Conservation (phyloP, 1,140 invertebrate genomes). For the Hesperophylax magnus region DNA sequence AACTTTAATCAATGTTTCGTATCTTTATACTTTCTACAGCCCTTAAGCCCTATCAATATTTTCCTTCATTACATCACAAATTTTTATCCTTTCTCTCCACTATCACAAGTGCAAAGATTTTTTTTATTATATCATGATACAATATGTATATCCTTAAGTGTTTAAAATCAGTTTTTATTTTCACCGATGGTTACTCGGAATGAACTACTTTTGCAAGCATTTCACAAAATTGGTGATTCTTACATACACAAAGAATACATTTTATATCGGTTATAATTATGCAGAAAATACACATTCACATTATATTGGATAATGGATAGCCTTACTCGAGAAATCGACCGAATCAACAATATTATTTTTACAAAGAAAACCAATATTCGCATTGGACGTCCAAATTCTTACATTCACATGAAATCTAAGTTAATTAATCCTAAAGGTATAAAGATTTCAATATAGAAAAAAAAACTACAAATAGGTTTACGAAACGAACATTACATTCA, state of each 20-base stretch:
- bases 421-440: constrained; percentile 50
- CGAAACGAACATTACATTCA: constrained; percentile 55
- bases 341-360: constrained; percentile 4
- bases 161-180: too few relatives aligned
- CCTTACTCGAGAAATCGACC: constrained; percentile 10
- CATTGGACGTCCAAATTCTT: constrained; percentile 9
- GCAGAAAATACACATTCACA: background rate
- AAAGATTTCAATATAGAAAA: constrained; percentile 55
- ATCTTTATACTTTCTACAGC: constrained; percentile 16
- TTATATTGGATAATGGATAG: background rate
- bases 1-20: background rate
- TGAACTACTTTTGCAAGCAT: too few relatives aligned
- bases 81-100: too few relatives aligned
- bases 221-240: too few relatives aligned
- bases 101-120: too few relatives aligned
- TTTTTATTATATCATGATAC: too few relatives aligned
- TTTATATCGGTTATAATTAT: constrained; percentile 2
- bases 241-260: background rate
- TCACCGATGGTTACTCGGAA: too few relatives aligned
- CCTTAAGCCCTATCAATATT: constrained; percentile 11
- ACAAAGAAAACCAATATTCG: constrained; percentile 14
- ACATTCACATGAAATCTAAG: background rate
- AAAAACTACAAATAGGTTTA: constrained; percentile 53
- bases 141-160: too few relatives aligned
- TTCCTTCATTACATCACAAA: constrained; percentile 12